Conservation (phyloP, 2,888 invertebrate species). For the Xestia rhomboidea region DNA sequence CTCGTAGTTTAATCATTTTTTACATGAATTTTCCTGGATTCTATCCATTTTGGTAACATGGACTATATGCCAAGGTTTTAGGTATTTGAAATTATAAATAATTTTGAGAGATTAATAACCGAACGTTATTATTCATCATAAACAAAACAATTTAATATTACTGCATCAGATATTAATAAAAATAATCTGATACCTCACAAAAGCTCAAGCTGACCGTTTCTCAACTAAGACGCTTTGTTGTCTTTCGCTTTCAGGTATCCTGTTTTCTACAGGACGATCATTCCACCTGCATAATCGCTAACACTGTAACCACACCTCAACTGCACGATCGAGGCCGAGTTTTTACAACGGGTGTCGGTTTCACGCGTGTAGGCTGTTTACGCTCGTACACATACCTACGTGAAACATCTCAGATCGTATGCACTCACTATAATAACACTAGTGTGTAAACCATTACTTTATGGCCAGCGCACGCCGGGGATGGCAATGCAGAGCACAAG, state of each 20-base stretch:
- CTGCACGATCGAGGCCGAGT: conserved; percentile 75
- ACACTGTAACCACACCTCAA: conserved; percentile 57
- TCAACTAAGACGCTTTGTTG: background rate
- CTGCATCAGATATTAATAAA: background rate
- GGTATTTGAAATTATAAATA: background rate
- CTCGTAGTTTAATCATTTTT: background rate
- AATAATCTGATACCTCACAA: too few relatives aligned
- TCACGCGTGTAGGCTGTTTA: conserved; percentile 77
- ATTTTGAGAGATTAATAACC: background rate
- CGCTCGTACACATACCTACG: conserved; percentile 67
- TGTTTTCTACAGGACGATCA: background rate
- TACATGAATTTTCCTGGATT: background rate
- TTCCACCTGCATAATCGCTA: conserved; percentile 58
- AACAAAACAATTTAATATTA: background rate
- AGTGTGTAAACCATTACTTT: conserved; percentile 54
- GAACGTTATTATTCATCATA: background rate
- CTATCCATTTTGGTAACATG: background rate
- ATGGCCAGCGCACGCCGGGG: conserved; percentile 11
- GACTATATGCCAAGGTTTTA: background rate
- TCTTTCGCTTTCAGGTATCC: background rate
- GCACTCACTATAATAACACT: conserved; percentile 35
- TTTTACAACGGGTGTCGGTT: conserved; percentile 80
- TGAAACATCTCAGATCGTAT: conserved; percentile 62
- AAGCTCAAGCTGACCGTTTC: background rate
- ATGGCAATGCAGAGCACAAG: background rate